A percentile compares a stretch with the other conserved stretches of the same genome.
Conservation (phyloP, 2,888 invertebrate genomes). For the Charanyca ferruginea region DNA sequence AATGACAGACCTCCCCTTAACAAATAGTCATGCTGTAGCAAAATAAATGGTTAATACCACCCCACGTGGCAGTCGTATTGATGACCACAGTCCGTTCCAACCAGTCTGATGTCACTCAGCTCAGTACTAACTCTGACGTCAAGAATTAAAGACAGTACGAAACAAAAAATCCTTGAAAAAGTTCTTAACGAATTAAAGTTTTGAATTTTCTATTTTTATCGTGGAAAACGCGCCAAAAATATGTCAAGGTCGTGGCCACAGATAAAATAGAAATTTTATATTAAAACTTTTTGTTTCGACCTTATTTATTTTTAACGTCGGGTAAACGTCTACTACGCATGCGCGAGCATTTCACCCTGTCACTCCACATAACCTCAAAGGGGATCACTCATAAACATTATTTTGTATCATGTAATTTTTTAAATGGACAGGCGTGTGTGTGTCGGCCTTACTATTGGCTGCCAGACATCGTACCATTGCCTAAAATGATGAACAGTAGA, state of each 20-base stretch:
- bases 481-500: slow-evolving; percentile 64
- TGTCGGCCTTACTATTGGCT: slow-evolving; percentile 66
- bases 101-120: slow-evolving; percentile 15
- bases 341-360: slow-evolving; percentile 65
- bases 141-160: neutral
- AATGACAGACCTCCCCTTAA: slow-evolving; percentile 11
- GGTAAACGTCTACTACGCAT: slow-evolving; percentile 64
- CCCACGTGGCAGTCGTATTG: slow-evolving; percentile 2
- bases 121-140: neutral
- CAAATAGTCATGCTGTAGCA: no score
- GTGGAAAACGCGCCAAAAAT: slow-evolving; percentile 35
- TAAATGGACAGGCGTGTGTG: slow-evolving; percentile 52
- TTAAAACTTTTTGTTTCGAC: slow-evolving; percentile 30
- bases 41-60: slow-evolving; percentile 24
- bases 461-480: slow-evolving; percentile 69
- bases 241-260: slow-evolving; percentile 23
- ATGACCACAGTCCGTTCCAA: slow-evolving; percentile 3
- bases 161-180: neutral
- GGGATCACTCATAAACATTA: slow-evolving; percentile 55
- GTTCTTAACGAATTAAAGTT: neutral
- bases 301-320: slow-evolving; percentile 40
- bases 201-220: slow-evolving; percentile 10
- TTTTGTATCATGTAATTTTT: slow-evolving; percentile 54
- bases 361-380: slow-evolving; percentile 71
- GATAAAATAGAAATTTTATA: slow-evolving; percentile 28